Evolutionary conservation across 2,113 vertebrate species (phyloP).

Genomic region (Thermophis baileyi): DNA sequence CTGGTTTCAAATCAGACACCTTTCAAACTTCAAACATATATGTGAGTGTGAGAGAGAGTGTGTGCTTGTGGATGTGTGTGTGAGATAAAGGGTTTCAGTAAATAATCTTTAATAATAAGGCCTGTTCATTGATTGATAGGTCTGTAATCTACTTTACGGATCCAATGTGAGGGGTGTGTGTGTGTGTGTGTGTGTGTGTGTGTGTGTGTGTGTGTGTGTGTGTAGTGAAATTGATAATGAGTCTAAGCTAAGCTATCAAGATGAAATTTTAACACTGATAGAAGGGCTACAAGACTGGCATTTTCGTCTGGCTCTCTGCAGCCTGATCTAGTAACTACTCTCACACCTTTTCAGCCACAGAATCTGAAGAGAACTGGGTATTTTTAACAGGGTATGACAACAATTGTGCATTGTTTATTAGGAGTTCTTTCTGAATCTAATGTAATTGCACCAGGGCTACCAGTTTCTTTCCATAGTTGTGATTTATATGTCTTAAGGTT

Average conservation of each 20-base stretch:
- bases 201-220: neutral
- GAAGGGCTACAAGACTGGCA: neutral
- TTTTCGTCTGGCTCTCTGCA: neutral
- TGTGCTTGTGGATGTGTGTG: neutral
- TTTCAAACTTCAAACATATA: neutral
- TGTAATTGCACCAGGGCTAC: neutral
- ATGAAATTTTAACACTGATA: neutral
- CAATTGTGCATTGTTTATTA: neutral
- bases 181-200: too few species aligned
- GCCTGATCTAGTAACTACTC: neutral
- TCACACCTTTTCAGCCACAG: neutral
- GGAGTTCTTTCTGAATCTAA: neutral
- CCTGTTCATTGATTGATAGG: neutral
- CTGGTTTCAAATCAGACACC: conserved; percentile 5
- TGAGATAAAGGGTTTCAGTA: neutral
- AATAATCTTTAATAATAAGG: neutral
- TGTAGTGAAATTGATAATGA: conserved; percentile 21
- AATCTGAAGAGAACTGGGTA: neutral
- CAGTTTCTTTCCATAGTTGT: neutral
- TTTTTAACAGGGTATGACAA: neutral
- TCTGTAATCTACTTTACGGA: neutral
- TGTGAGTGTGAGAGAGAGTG: neutral
- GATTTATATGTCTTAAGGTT: conserved; percentile 4
- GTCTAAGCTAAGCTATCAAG: neutral
- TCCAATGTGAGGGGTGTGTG: neutral